phyloP scores from a whole-genome alignment of 2,888 invertebrate genomes.

The Drosophila tanythrix region DNA sequence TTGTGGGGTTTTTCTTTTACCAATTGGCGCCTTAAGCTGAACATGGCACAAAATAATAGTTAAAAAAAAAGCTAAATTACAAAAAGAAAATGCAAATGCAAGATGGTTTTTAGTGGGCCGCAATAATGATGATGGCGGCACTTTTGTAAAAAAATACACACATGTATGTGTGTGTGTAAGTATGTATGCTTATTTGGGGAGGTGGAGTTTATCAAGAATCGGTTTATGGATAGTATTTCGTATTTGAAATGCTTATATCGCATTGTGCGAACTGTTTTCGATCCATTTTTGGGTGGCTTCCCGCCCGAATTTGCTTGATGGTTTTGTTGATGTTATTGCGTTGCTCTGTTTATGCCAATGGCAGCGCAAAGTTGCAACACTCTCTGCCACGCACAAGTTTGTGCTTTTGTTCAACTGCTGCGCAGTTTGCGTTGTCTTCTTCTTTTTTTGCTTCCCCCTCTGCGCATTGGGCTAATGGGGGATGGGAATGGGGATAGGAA shows the following conservation, averaged over 20 bases:
- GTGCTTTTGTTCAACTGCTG: slow-evolving; percentile 8
- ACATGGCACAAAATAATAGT: slow-evolving; percentile 14
- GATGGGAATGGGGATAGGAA: no score
- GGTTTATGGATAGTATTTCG: slow-evolving; percentile 18
- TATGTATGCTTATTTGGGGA: slow-evolving; percentile 5
- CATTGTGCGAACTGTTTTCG: slow-evolving; percentile 12
- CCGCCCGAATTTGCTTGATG: slow-evolving; percentile 3
- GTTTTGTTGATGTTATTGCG: neutral
- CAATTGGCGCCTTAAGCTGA: slow-evolving; percentile 19
- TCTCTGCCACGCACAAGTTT: neutral
- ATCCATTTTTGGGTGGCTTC: slow-evolving; percentile 12
- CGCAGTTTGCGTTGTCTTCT: slow-evolving; percentile 15
- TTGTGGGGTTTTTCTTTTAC: slow-evolving; percentile 8
- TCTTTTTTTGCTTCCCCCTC: neutral
- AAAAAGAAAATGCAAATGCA: slow-evolving; percentile 55
- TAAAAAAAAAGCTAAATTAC: neutral
- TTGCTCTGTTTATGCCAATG: slow-evolving; percentile 1
- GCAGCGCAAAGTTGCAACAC: neutral
- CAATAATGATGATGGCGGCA: slow-evolving; percentile 41
- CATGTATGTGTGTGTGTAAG: neutral
- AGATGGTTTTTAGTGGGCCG: slow-evolving; percentile 49
- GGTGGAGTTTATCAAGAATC: slow-evolving; percentile 21
- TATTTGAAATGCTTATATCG: slow-evolving; percentile 33
- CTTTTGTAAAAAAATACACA: slow-evolving; percentile 27
- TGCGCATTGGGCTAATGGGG: neutral